Evolutionary conservation across 1,140 invertebrate genomes (phyloP).

Genomic region (Elymnias hypermnestra): DNA sequence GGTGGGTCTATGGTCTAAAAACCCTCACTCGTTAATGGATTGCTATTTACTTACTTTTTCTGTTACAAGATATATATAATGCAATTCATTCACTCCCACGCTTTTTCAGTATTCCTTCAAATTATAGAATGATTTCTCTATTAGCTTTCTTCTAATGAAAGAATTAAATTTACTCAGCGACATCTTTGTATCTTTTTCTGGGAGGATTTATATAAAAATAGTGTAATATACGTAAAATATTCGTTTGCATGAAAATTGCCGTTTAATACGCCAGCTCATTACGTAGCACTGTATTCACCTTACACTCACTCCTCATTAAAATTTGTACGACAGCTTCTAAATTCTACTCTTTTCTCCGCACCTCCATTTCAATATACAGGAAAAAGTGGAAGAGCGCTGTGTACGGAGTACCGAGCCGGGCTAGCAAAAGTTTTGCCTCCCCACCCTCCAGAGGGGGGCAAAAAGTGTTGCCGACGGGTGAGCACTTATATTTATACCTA

Average conservation of each 20-base stretch:
- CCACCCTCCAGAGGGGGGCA: slow-evolving; percentile 57
- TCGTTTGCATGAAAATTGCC: slow-evolving; percentile 42
- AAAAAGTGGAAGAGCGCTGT: slow-evolving; percentile 75
- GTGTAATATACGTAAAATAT: too few species aligned
- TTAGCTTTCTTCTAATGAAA: too few species aligned
- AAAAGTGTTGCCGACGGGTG: slow-evolving; percentile 74
- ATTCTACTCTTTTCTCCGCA: slow-evolving; percentile 75
- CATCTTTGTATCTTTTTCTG: too few species aligned
- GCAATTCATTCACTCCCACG: too few species aligned
- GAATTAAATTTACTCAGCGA: too few species aligned
- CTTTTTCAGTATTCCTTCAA: too few species aligned
- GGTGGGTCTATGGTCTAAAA: too few species aligned
- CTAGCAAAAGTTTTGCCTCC: slow-evolving; percentile 71
- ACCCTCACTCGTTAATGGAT: too few species aligned
- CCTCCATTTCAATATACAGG: slow-evolving; percentile 76
- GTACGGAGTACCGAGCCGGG: slow-evolving; percentile 65
- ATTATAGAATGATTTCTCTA: too few species aligned
- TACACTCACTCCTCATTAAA: slow-evolving; percentile 70
- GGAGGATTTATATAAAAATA: too few species aligned
- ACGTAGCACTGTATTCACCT: slow-evolving; percentile 53
- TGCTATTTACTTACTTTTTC: too few species aligned
- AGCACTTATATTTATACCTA: slow-evolving; percentile 65
- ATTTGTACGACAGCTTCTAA: slow-evolving; percentile 74
- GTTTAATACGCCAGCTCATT: slow-evolving; percentile 42
- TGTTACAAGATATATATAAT: too few species aligned